phyloP scores from a whole-genome alignment of 1,140 invertebrate species.

The Brachionus sp. region DNA sequence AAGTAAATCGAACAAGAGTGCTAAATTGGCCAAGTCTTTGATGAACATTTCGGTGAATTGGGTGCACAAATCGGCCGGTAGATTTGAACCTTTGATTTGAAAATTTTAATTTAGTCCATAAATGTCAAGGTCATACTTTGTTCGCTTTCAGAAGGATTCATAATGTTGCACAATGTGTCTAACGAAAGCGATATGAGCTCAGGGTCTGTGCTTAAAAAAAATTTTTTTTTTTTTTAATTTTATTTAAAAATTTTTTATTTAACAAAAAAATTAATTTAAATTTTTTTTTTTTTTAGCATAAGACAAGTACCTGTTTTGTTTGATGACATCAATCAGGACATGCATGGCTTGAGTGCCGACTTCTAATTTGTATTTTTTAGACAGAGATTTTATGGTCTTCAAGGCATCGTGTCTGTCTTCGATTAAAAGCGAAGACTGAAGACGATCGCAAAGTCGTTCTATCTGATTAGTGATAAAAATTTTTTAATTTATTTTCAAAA shows the following conservation, averaged over 20 bases:
- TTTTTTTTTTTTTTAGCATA: no score
- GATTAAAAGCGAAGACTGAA: constrained; percentile 82
- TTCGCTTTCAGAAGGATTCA: not conserved
- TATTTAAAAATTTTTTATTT: no score
- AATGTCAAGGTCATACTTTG: not conserved
- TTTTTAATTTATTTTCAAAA: not conserved
- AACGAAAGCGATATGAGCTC: constrained; percentile 29
- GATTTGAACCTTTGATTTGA: not conserved
- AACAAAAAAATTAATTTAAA: no score
- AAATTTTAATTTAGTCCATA: not conserved
- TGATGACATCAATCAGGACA: constrained; percentile 66
- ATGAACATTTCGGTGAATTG: constrained; percentile 98
- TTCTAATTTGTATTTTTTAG: constrained; percentile 80
- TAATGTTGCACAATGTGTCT: constrained; percentile 40
- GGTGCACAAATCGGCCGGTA: constrained; percentile 68
- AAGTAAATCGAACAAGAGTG: not conserved
- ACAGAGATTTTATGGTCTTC: constrained; percentile 85
- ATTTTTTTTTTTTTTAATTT: no score
- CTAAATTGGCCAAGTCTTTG: constrained; percentile 62
- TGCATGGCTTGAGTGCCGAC: constrained; percentile 93
- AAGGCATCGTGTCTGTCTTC: constrained; percentile 94
- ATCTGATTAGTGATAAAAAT: constrained; percentile 65
- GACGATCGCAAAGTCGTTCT: constrained; percentile 82
- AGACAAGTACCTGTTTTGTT: constrained; percentile 57
- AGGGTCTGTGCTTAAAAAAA: constrained; percentile 42